phyloP scores from a whole-genome alignment of 2,888 invertebrate genomes.

The Argyresthia goedartella region DNA sequence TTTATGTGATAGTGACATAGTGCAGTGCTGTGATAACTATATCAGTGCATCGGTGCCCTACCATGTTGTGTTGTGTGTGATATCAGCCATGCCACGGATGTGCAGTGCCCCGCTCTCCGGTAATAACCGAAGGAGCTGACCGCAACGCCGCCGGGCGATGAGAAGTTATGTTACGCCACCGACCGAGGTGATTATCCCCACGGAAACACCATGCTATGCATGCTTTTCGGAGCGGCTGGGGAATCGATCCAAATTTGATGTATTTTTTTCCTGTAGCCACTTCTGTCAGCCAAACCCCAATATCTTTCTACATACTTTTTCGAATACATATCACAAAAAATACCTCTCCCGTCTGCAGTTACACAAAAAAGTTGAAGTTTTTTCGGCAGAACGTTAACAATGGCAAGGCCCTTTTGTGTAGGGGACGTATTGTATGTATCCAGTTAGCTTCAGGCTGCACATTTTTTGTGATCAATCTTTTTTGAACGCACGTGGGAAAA shows the following conservation, averaged over 20 bases:
- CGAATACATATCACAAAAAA: slow-evolving; percentile 5
- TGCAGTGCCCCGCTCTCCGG: slow-evolving; percentile 33
- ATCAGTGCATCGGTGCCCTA: slow-evolving; percentile 19
- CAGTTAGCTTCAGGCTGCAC: slow-evolving; percentile 21
- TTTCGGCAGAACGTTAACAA: slow-evolving; percentile 41
- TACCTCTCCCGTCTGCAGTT: slow-evolving; percentile 15
- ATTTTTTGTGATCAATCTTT: slow-evolving; percentile 6
- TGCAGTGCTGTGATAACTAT: slow-evolving; percentile 29
- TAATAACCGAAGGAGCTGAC: slow-evolving; percentile 44
- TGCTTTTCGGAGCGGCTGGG: slow-evolving; percentile 38
- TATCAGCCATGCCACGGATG: slow-evolving; percentile 40
- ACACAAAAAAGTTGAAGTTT: slow-evolving; percentile 26
- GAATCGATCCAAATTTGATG: slow-evolving; percentile 12
- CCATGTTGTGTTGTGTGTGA: slow-evolving; percentile 19
- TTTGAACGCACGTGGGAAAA: slow-evolving; percentile 3
- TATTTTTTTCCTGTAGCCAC: not conserved
- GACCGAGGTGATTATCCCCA: slow-evolving; percentile 67
- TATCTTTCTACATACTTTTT: slow-evolving; percentile 5
- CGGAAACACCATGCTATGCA: slow-evolving; percentile 23
- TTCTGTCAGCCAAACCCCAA: not conserved
- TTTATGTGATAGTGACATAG: slow-evolving; percentile 32
- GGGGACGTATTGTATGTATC: slow-evolving; percentile 30
- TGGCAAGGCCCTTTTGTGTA: slow-evolving; percentile 41
- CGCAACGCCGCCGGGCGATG: slow-evolving; percentile 47
- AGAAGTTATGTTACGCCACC: slow-evolving; percentile 64